Percentiles rank a stretch among this genome's conserved stretches.
phyloP scores from a whole-genome alignment of 2,113 vertebrate genomes.

The Gulo gulo region DNA sequence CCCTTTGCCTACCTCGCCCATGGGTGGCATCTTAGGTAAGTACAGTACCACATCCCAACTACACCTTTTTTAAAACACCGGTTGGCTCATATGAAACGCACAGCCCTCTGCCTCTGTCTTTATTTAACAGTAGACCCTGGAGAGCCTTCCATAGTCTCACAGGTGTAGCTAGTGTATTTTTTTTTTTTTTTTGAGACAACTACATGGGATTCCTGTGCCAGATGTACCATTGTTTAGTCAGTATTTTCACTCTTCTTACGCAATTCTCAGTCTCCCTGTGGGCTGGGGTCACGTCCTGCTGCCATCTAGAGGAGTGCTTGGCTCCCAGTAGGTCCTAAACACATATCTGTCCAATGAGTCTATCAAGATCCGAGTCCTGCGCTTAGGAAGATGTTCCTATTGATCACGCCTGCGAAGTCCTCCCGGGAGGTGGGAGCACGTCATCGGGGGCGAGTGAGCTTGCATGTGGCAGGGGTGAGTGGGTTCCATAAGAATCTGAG shows the following conservation, averaged over 20 bases:
- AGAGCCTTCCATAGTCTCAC: background rate
- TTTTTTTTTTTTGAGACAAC: background rate
- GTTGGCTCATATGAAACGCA: background rate
- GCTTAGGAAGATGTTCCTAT: background rate
- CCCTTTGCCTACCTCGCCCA: background rate
- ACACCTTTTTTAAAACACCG: background rate
- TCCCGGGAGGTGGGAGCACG: background rate
- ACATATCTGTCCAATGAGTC: background rate
- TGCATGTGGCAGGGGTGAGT: background rate
- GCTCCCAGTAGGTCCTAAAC: background rate
- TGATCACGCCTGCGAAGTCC: background rate
- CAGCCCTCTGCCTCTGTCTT: background rate
- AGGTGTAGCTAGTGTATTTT: background rate
- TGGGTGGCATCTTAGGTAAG: background rate
- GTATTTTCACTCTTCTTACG: background rate
- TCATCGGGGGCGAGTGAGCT: accelerated
- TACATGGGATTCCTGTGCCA: background rate
- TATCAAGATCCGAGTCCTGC: background rate
- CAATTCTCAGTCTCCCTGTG: background rate
- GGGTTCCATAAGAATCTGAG: background rate
- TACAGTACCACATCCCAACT: background rate
- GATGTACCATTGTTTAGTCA: background rate
- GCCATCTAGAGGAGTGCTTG: background rate
- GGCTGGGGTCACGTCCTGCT: background rate
- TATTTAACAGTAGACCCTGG: background rate